Percentiles rank a stretch among this genome's conserved stretches.
phyloP scores from a whole-genome alignment of 2,888 invertebrate genomes.

The Villa cingulata region DNA sequence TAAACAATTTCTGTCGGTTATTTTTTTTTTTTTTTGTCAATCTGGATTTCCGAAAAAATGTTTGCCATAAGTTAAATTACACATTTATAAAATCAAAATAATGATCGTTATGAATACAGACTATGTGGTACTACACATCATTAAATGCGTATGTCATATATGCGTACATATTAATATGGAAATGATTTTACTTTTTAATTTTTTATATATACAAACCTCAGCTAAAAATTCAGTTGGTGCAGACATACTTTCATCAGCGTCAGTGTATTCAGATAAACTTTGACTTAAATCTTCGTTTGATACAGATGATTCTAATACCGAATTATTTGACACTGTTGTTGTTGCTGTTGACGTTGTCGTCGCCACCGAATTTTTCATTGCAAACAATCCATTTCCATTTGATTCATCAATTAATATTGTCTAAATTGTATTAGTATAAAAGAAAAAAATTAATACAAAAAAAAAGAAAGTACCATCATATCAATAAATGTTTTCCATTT shows the following conservation, averaged over 20 bases:
- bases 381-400: conserved; percentile 33
- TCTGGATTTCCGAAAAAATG: no score
- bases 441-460: background rate
- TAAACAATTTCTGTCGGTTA: no score
- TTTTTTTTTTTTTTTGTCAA: no score
- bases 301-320: conserved; percentile 27
- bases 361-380: conserved; percentile 16
- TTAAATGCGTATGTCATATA: background rate
- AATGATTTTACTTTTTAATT: no score
- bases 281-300: conserved; percentile 49
- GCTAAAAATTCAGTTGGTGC: conserved; percentile 65
- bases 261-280: conserved; percentile 47
- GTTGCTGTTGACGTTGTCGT: conserved; percentile 16
- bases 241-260: conserved; percentile 57
- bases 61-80: no score
- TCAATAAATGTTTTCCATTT: no score
- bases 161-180: background rate
- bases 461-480: no score
- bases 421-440: conserved; percentile 16
- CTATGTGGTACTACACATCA: background rate
- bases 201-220: conserved; percentile 40
- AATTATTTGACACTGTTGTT: no score
- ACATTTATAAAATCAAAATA: no score
- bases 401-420: conserved; percentile 34
- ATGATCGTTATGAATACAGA: background rate